These are phyloP conservation scores for Grapholita molesta DNA, from an alignment of 1,140 invertebrate species.

Conservation along the genomic window DNA sequence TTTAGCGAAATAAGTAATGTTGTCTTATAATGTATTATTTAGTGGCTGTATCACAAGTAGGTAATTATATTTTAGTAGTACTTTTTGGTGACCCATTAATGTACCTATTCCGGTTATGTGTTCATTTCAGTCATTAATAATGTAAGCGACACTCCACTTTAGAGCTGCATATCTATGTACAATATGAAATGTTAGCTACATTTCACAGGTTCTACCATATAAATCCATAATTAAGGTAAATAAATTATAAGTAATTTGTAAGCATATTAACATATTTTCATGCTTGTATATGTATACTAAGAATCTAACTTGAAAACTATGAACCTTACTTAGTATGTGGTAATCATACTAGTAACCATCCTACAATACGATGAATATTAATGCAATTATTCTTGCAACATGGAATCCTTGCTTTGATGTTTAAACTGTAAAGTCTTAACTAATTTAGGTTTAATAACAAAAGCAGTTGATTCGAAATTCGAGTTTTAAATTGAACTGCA, in stretches of 20 bases:
- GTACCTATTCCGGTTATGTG: background rate
- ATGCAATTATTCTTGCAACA: background rate
- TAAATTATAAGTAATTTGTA: background rate
- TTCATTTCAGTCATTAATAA: background rate
- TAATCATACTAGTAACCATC: background rate
- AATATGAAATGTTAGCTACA: no score
- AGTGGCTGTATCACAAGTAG: background rate
- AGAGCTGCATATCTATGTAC: no score
- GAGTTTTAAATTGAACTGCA: background rate
- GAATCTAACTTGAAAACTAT: background rate
- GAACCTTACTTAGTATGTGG: background rate
- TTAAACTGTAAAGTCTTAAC: background rate
- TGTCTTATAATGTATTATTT: background rate
- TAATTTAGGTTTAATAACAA: background rate
- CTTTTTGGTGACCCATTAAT: background rate
- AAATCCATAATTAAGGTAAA: background rate
- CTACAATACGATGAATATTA: background rate
- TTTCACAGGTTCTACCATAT: background rate
- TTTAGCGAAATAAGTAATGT: no score
- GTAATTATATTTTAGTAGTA: background rate
- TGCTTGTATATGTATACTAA: conserved; percentile 4
- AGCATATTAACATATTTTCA: background rate
- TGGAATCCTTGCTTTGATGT: background rate
- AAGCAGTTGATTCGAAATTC: background rate
- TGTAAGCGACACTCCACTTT: background rate